Base-by-base conservation (phyloP, 2,113 vertebrate species). In the Oreochromis aureus region DNA sequence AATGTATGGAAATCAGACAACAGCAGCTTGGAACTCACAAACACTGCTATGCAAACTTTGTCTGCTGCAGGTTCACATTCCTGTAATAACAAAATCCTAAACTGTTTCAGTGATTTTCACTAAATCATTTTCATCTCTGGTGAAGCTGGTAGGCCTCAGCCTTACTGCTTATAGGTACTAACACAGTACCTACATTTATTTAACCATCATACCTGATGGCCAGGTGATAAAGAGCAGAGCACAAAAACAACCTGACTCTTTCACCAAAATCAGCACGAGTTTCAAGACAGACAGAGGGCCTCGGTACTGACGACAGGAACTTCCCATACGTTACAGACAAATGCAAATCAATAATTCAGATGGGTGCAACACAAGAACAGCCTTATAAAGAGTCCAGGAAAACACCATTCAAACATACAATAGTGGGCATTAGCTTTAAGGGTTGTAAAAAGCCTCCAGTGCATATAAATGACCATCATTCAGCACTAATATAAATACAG, bases 331-430 rank as follows among this genome's bases (percentile, higher is more conserved):
- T 39, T 2, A 12, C 10, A 4, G 2, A 7, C 18, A 36, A 66
- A 66, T 39, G 10, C 0, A 71, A 71, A 15, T 24, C 66, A 44
- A 15, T 24, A 0, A 44, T 24, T 44, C 24, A 5, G 0, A 44
- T 69, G n/a, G 0, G 51, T 10, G 19, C 51, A 44, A 71, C 12
- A 41, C 63, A 24, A 41, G 6, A 69, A 22, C 11, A 69, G 36
- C 36, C 63, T 41, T 41, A 48, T 48, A 15, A 22, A 71, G 11
- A 69, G 63, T 41, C 34, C n/a, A 39, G 5, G 19, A 69, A 66
- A 39, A 22, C 19, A 13, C 12, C n/a, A 71, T 71, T 13, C 11
- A 8, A 69, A 39, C 11, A 16, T 39, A 0, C 34, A 22, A 41
- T 41, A 1, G 19, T 3, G 11, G 39, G n/a, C 7, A 41, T 22